Evolutionary conservation across 2,113 vertebrate species (phyloP), one percentile per base, ranked within the genome.

Genomic region (Myotis yumanensis): DNA sequence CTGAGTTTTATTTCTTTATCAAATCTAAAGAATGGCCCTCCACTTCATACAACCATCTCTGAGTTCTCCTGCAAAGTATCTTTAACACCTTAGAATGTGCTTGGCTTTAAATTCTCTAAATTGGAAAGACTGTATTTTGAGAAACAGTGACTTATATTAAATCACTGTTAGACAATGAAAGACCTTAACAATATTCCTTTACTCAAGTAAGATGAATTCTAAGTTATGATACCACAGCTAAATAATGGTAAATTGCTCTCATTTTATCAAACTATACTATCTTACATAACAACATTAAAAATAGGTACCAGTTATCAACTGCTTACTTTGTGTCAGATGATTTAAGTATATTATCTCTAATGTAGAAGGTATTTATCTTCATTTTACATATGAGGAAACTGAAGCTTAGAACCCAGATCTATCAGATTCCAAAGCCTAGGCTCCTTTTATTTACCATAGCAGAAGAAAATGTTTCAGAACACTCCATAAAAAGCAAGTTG

Each of bases 91-190:
- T 51, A 91, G 16, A 84, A 91, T 62, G 1, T 75, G 68, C 32
- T 64, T 46, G 37, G 43, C 17, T 87, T 84, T 51, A 87, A 0
- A 64, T 64, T 25, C 10, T 84, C 73, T 75, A 77, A 81, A 90
- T n/a, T 79, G 23, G 15, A 88, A 89, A 82, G 16, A 84, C 8
- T 3, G 16, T 25, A n/a, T 80, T 89, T 93, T 96, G 30, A 93
- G n/a, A 87, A 95, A 72, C 0, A 79, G 7, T 89, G 37, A 12
- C 17, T 86, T 83, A 20, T 48, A 84, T 51, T 80, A 90, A 87
- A 85, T 64, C 68, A 79, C 43, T 82, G 30, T 46, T 32, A 81
- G 51, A 75, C 7, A 94, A 96, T 68, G 40, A 46, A 77, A 81
- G 28, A 3, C 20, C 62, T 91, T 18, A 90, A 86, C n/a, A 87